Conservation (phyloP, 2,797 vertebrate genomes). For the Potorous gilbertii region DNA sequence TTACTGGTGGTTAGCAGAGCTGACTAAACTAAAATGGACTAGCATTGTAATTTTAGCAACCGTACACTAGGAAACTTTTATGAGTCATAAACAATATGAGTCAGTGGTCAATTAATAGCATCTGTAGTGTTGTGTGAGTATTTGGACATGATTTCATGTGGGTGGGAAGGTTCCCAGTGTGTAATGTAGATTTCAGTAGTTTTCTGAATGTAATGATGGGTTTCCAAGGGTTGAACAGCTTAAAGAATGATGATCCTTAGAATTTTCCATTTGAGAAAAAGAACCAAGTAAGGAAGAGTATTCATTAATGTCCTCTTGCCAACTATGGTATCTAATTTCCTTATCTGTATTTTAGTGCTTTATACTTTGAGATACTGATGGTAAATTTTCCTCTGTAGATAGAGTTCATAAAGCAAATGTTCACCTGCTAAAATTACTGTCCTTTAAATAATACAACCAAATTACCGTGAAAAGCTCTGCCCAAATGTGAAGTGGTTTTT, state of each 20-base stretch:
- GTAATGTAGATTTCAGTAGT: constrained; percentile 6
- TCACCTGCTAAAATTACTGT: background rate
- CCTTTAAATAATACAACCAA: background rate
- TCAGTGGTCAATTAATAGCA: background rate
- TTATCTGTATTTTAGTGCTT: background rate
- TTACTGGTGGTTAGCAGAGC: constrained; percentile 4
- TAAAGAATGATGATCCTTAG: constrained; percentile 30
- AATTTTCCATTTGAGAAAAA: constrained; percentile 39
- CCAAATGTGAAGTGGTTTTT: background rate
- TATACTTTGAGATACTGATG: background rate
- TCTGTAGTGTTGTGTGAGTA: background rate
- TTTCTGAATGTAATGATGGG: constrained; percentile 12
- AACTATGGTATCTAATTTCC: background rate
- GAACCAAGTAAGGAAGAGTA: constrained; percentile 11
- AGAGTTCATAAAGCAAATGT: background rate
- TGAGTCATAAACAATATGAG: constrained; percentile 26
- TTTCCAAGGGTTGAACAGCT: constrained; percentile 52
- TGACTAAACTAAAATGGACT: background rate
- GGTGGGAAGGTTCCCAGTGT: background rate
- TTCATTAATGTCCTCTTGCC: background rate
- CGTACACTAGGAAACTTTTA: constrained; percentile 11
- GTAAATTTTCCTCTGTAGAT: background rate
- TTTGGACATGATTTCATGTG: background rate
- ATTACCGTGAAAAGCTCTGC: background rate
- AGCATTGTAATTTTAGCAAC: constrained; percentile 23